Evolutionary conservation across 1,140 invertebrate genomes (phyloP).

Genomic region (Gryon sp.): DNA sequence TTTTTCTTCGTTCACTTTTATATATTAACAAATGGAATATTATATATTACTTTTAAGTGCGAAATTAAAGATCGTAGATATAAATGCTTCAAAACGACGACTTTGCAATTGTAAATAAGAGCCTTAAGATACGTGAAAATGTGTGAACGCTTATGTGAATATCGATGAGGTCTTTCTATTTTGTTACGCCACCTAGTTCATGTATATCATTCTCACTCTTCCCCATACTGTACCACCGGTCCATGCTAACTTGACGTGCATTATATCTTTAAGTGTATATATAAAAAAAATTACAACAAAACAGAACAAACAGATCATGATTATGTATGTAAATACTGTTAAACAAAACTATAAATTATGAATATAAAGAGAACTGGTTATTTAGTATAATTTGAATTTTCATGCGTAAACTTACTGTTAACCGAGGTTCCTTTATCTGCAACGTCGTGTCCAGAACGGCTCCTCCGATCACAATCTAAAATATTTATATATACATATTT

Average conservation of each 20-base stretch:
- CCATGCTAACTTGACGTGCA: slow-evolving; percentile 60
- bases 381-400: slow-evolving; percentile 75
- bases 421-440: slow-evolving; percentile 81
- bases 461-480: slow-evolving; percentile 90
- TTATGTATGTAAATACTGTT: slow-evolving; percentile 75
- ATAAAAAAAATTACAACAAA: no score
- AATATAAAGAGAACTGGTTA: slow-evolving; percentile 77
- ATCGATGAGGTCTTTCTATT: slow-evolving; percentile 38
- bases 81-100: background rate
- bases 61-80: no score
- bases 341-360: slow-evolving; percentile 73
- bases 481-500: slow-evolving; percentile 15
- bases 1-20: no score
- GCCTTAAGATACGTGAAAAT: slow-evolving; percentile 14
- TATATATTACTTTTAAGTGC: no score
- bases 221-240: slow-evolving; percentile 67
- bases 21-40: no score
- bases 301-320: no score
- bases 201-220: slow-evolving; percentile 63
- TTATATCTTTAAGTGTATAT: slow-evolving; percentile 74
- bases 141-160: slow-evolving; percentile 41
- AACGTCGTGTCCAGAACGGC: slow-evolving; percentile 88
- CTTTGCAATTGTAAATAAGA: slow-evolving; percentile 45
- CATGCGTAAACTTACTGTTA: slow-evolving; percentile 84
- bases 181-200: slow-evolving; percentile 47